Base-by-base conservation (phyloP, 2,888 invertebrate genomes). In the Sphinx pinastri region DNA sequence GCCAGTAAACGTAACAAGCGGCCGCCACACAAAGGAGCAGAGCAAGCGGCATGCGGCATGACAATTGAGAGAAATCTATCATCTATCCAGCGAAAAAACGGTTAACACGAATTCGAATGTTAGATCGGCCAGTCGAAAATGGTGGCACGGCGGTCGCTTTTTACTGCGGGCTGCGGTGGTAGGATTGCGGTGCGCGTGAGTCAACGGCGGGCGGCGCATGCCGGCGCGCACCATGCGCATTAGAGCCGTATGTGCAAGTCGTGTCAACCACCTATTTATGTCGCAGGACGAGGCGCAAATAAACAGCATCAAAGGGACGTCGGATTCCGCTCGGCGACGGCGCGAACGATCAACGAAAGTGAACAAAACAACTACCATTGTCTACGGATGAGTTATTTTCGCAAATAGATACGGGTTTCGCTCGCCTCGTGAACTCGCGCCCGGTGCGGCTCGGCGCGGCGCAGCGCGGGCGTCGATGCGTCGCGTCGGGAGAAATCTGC, bases 231-330 rank as follows among this genome's bases (percentile, higher is more conserved):
- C 89, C 89, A 87, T 89, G 88, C 90, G 84, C 82, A 81, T 88
- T 85, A 82, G 55, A 19, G 16, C 54, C 54, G 54, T 10, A 16
- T 14, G 38, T n/a, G 16, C 16, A 47, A 47, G 49, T 59, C 88
- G 91, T 92, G 93, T 93, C 93, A 93, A 91, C 91, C 88, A 89
- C 90, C 93, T 94, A 94, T 94, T 94, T 93, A 91, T 91, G 92
- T 90, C 88, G 87, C 93, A 91, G 92, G 93, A 92, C 91, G 86
- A 91, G 82, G 86, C 86, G 90, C 92, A 93, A 93, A 93, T 92
- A 93, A 93, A 93, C 89, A 89, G 91, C 93, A 91, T 93, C 93
- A 93, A 94, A 93, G 92, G 88, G 87, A 92, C 84, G 86, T 85
- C 82, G 89, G 87, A 93, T 89, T 91, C 91, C 91, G 84, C 81